These are phyloP conservation scores for Hippocampus barbouri DNA, from an alignment of 2,113 vertebrate genomes.

Conservation along the genomic window DNA sequence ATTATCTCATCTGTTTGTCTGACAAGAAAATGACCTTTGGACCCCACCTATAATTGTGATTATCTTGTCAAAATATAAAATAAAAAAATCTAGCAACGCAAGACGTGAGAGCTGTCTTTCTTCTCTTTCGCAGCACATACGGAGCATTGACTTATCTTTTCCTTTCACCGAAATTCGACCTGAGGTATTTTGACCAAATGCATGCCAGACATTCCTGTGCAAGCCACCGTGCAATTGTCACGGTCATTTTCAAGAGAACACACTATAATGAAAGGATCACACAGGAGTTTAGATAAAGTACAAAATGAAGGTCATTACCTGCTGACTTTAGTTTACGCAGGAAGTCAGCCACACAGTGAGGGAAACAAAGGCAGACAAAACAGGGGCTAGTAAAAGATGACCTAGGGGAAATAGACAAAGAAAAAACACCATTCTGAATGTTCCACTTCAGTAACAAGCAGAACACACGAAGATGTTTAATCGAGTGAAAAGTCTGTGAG, in stretches of 20 bases:
- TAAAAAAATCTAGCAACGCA: background rate
- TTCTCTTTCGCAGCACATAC: background rate
- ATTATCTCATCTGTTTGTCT: background rate
- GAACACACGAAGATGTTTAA: background rate
- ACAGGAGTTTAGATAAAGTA: background rate
- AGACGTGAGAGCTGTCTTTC: background rate
- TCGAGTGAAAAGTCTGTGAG: background rate
- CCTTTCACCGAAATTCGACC: slow-evolving; percentile 4
- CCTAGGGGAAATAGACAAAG: background rate
- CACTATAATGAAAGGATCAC: background rate
- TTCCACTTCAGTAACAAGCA: background rate
- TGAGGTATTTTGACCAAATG: background rate
- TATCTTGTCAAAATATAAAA: background rate
- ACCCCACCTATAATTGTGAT: background rate
- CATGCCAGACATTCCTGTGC: slow-evolving; percentile 3
- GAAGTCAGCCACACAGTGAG: background rate
- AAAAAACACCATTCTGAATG: background rate
- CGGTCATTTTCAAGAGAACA: background rate
- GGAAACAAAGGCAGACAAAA: background rate
- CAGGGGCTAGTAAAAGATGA: background rate
- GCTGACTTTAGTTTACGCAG: background rate
- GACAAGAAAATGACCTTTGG: background rate
- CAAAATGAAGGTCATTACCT: background rate
- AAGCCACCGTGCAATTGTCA: background rate
- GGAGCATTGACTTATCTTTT: background rate